Evolutionary conservation across 2,797 vertebrate species (phyloP).

Genomic region (Acrossocheilus wenchowensis): DNA sequence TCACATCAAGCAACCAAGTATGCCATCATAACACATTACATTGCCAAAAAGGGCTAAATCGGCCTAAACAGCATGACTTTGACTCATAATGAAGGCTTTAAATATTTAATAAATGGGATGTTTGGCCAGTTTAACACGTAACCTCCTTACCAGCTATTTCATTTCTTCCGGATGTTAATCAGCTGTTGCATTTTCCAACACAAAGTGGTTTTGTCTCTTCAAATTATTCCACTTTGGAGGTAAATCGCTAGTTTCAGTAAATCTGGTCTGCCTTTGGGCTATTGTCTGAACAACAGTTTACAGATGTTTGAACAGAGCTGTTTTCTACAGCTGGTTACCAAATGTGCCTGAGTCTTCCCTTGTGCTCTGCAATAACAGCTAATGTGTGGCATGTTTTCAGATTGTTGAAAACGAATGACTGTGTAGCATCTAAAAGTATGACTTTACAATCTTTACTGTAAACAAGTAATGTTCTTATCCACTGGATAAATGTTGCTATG

Average conservation of each 20-base stretch:
- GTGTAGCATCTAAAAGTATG: background rate
- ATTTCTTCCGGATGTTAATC: conserved; percentile 70
- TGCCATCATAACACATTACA: conserved; percentile 42
- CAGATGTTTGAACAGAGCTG: conserved; percentile 33
- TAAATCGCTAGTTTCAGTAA: background rate
- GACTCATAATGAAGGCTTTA: conserved; percentile 64
- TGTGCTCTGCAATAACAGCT: background rate
- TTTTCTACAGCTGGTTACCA: conserved; percentile 29
- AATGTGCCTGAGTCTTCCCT: conserved; percentile 27
- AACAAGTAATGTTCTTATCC: background rate
- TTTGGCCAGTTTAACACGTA: conserved; percentile 70
- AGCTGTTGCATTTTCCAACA: conserved; percentile 59
- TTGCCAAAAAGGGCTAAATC: conserved; percentile 60
- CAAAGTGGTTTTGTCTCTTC: conserved; percentile 12
- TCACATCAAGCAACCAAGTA: conserved; percentile 31
- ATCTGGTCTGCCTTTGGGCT: background rate
- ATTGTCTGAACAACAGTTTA: conserved; percentile 7
- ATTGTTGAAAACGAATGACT: background rate
- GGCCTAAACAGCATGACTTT: conserved; percentile 65
- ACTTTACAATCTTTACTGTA: background rate
- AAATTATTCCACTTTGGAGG: conserved; percentile 1
- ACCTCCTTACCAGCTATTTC: conserved; percentile 66
- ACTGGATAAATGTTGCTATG: background rate
- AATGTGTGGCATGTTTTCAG: background rate
- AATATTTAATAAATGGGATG: conserved; percentile 74